Percentiles rank a stretch among this genome's conserved stretches.
Evolutionary conservation across 2,113 vertebrate species (phyloP).

Genomic region (Sus scrofa): DNA sequence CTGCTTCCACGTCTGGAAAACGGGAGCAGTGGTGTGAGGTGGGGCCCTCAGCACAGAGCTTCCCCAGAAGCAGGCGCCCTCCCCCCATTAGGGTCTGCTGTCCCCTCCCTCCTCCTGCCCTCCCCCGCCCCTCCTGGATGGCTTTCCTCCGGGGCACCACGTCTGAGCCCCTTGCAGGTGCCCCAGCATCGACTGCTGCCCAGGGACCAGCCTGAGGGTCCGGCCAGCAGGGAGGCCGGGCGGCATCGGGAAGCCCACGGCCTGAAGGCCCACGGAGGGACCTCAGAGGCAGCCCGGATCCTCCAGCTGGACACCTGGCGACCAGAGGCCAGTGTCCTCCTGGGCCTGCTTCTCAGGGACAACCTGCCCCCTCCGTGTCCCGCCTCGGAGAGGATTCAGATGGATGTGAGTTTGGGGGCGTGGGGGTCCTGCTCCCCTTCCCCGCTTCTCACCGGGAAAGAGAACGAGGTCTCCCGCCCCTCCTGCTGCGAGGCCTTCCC

Average conservation of each 20-base stretch:
- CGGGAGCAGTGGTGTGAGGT: fast-evolving
- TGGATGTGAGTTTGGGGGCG: fast-evolving
- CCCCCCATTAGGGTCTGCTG: too few relatives aligned
- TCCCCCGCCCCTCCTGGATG: background rate
- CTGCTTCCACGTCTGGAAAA: background rate
- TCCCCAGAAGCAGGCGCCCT: background rate
- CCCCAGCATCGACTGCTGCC: background rate
- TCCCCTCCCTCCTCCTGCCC: background rate
- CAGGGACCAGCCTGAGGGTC: too few relatives aligned
- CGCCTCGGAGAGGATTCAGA: background rate
- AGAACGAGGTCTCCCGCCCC: fast-evolving
- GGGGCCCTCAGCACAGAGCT: background rate
- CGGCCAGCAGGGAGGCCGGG: background rate
- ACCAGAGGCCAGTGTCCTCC: background rate
- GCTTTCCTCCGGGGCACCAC: background rate
- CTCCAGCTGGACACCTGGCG: fast-evolving
- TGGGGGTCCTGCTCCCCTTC: fast-evolving
- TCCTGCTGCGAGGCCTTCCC: background rate
- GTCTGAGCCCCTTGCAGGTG: background rate
- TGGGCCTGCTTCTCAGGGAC: fast-evolving
- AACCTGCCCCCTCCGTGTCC: background rate
- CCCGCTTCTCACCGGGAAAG: background rate
- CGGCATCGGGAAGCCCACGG: too few relatives aligned
- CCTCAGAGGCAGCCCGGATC: fast-evolving
- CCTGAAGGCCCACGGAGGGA: background rate